Percentiles rank a stretch among this genome's conserved stretches.
phyloP scores from a whole-genome alignment of 2,888 invertebrate species.

The Callinectes sapidus region DNA sequence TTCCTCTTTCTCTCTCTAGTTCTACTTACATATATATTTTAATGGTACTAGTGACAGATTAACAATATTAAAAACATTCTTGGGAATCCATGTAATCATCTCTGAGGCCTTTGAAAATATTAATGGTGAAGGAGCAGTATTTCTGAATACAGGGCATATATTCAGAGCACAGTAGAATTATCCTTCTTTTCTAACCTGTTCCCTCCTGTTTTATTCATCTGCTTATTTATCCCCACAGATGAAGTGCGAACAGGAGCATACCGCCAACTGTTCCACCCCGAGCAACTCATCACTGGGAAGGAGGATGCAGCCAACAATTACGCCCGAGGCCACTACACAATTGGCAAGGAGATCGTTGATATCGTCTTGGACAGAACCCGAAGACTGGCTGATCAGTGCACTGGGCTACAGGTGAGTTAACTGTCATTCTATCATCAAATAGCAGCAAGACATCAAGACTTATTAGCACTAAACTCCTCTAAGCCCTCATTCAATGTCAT shows the following conservation, averaged over 20 bases:
- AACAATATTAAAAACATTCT: too few species aligned
- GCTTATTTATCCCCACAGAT: conserved; percentile 73
- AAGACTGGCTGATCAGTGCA: conserved; percentile 88
- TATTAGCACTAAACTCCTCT: neutral
- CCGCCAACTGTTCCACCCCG: conserved; percentile 78
- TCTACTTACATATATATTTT: too few species aligned
- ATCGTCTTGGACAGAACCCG: conserved; percentile 85
- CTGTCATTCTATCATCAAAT: neutral
- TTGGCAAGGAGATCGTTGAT: conserved; percentile 85
- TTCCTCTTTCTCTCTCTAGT: too few species aligned
- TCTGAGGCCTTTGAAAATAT: too few species aligned
- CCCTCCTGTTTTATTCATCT: neutral
- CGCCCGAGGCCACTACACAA: conserved; percentile 82
- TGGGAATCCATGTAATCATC: too few species aligned
- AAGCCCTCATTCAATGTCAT: neutral
- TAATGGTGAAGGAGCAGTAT: neutral
- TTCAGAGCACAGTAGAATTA: neutral
- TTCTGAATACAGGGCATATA: neutral
- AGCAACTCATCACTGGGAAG: conserved; percentile 79
- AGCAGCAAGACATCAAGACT: neutral
- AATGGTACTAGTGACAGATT: too few species aligned
- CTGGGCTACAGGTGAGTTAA: conserved; percentile 74
- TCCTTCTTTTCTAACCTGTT: neutral
- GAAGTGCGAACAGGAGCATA: conserved; percentile 77
- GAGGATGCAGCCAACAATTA: conserved; percentile 78